Evolutionary conservation across 2,113 vertebrate genomes (phyloP).

Genomic region (Aptenodytes forsteri): DNA sequence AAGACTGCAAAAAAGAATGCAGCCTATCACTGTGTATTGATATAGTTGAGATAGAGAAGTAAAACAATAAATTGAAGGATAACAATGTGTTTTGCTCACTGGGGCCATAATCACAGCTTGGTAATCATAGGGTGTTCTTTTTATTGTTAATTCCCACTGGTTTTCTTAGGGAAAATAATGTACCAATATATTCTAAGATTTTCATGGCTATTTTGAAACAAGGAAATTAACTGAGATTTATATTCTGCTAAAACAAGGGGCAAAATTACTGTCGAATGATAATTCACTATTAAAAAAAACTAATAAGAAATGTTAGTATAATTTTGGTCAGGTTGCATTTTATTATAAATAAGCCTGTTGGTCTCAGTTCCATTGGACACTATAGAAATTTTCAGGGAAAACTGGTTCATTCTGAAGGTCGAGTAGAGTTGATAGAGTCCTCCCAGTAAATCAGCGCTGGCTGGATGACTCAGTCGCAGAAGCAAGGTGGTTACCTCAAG

Average conservation of each 20-base stretch:
- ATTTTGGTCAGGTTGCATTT: background rate
- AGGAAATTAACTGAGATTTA: background rate
- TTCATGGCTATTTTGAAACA: background rate
- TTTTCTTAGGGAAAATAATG: background rate
- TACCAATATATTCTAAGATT: background rate
- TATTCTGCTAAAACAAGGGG: background rate
- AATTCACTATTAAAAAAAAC: background rate
- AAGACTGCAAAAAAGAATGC: background rate
- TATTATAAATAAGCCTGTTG: background rate
- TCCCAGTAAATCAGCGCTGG: background rate
- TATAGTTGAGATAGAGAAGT: background rate
- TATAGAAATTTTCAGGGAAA: background rate
- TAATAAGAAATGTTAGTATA: background rate
- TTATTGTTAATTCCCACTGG: background rate
- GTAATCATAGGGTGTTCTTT: background rate
- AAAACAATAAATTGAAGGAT: conserved; percentile 3
- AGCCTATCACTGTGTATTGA: background rate
- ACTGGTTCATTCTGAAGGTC: background rate
- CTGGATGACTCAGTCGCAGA: background rate
- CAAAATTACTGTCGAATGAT: background rate
- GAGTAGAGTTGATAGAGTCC: background rate
- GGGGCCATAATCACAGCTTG: background rate
- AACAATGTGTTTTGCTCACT: background rate
- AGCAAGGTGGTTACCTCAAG: background rate
- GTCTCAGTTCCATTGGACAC: background rate